phyloP scores from a whole-genome alignment of 30 jellyfish, hydroid and myxozoan species.

The Catostylus mosaicus region DNA sequence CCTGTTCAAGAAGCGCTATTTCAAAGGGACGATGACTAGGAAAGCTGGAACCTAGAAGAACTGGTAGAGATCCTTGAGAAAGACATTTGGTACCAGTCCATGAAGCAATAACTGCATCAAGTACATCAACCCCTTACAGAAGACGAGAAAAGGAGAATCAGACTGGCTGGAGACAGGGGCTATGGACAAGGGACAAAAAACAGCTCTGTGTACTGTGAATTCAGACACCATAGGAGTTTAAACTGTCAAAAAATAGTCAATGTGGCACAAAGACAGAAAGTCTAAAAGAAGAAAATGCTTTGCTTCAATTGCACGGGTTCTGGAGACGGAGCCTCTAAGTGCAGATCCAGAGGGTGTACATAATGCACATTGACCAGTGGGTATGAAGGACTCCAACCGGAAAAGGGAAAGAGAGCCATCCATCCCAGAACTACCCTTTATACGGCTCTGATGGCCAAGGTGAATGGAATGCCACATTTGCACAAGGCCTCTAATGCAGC shows the following conservation, averaged over 20 bases:
- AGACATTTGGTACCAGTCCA: constrained; percentile 45
- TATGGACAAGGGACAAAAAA: constrained; percentile 16
- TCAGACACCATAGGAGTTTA: background rate
- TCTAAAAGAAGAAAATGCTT: constrained; percentile 30
- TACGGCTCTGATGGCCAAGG: constrained; percentile 44
- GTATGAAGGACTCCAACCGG: constrained; percentile 13
- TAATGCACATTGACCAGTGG: constrained; percentile 2
- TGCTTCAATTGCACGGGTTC: constrained; percentile 77
- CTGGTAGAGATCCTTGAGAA: constrained; percentile 51
- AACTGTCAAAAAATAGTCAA: background rate
- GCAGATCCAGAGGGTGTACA: constrained; percentile 40
- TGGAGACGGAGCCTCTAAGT: constrained; percentile 53
- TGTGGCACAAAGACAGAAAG: constrained; percentile 11
- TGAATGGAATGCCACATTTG: constrained; percentile 47
- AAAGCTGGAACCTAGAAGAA: constrained; percentile 47
- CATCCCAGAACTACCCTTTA: constrained; percentile 28
- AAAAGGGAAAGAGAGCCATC: constrained; percentile 19
- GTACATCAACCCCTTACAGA: background rate
- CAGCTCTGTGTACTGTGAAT: background rate
- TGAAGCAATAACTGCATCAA: constrained; percentile 18
- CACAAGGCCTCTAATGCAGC: constrained; percentile 42
- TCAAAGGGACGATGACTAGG: constrained; percentile 55
- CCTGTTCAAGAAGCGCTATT: constrained; percentile 45
- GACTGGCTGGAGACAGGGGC: constrained; percentile 19
- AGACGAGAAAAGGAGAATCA: constrained; percentile 13